Evolutionary conservation across 2,888 invertebrate genomes (phyloP), one percentile per base, ranked within the genome.

Genomic region (Melolontha melolontha): DNA sequence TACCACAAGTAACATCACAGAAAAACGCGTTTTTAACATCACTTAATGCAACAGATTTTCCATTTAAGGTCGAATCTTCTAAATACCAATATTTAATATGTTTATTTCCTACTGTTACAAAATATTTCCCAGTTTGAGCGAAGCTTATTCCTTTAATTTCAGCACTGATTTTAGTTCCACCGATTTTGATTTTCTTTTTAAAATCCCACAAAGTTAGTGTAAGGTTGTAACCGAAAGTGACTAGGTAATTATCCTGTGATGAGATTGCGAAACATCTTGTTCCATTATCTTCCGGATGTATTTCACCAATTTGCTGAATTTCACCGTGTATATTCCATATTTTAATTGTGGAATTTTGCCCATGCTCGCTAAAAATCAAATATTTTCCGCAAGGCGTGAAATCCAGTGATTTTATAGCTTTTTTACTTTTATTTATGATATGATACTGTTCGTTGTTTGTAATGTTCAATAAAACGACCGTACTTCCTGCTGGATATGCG

Each of bases 401-500:
- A 12, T 6, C 29, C 1, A 59, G 29, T n/a, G 59, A 42, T 29
- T 29, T 59, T 44, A 59, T 44, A 10, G 59, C 41, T 16, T 59
- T 59, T 47, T 10, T 59, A 29, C 44, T 44, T 29, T 34, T 27
- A 14, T 59, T 59, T 29, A 44, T 14, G 12, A 59, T 44, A 12
- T 59, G 44, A 6, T 34, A 44, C 22, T 59, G 29, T 12, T 27
- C 6, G 10, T 59, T 34, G n/a, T 22, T 59, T 1, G 29, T 29
- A 5, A 59, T 14, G 10, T 59, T 59, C 27, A 27, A 10, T 14
- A 59, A 14, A 44, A 59, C 59, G 8, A 59, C 34, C 12, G 59
- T 44, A 14, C 59, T 59, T 47, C 59, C 59, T 47, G 59, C 59
- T 6, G 44, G 8, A n/a, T 59, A 59, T 6, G 59, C 59, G 44